Base-by-base conservation (phyloP, 2,797 vertebrate species). In the Peromyscus attwateri region DNA sequence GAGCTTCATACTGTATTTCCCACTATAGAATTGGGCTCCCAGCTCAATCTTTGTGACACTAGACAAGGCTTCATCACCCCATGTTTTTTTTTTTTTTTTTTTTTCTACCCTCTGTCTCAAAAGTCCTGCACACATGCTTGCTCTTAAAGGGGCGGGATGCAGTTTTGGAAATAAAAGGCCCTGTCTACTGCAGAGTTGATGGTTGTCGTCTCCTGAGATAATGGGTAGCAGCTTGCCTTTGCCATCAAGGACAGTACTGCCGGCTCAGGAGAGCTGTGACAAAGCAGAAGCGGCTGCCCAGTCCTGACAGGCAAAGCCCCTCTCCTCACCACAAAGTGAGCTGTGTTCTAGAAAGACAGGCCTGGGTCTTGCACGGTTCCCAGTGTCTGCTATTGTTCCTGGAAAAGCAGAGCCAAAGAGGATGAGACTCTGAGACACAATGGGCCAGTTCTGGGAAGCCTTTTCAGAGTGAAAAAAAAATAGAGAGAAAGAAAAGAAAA, bases 91-190 rank as follows among this genome's bases (percentile, higher is more conserved):
- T n/a, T 6, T n/a, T n/a, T n/a, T 46, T 40, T 34, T 6, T n/a
- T 6, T 40, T 31, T 55, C 64, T 62, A 73, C 34, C 12, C 27
- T 37, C 79, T 80, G n/a, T 77, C 97, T 95, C 55, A n/a, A 43
- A 34, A 10, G 95, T 83, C 93, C 87, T 91, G 75, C n/a, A 8
- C 2, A 1, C 66, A 73, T 82, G 85, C 46, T 94, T 52, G 64
- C 16, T 60, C 57, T 81, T 23, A 68, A 96, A 96, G 66, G 82
- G 27, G 73, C 81, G 29, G 52, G 92, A 81, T 0, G 0, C 85
- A 96, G 40, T 95, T 40, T 94, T 97, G 96, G 73, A 94, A 96
- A 95, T 91, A 37, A 7, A 66, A 97, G 90, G 13, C 92, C 52
- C 77, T 37, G 25, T 27, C 85, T 2, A 0, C n/a, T 92, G 95